Conservation (phyloP, 2,888 invertebrate species). For the Thereva nobilitata region DNA sequence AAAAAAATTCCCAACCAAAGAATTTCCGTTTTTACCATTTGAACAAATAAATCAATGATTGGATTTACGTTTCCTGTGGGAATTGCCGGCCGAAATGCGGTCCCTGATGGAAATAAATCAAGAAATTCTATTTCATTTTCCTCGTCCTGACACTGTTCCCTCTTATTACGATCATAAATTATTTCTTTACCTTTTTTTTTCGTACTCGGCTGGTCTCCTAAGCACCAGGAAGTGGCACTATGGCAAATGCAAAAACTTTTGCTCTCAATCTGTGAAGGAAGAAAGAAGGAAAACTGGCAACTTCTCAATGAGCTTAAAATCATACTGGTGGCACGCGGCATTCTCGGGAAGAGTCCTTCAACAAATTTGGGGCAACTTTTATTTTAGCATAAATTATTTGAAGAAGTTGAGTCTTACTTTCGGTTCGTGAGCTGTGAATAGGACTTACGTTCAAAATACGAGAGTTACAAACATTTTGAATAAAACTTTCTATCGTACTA, state of each 20-base stretch:
- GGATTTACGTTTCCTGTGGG: constrained; percentile 4
- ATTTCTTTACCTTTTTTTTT: not conserved
- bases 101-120: constrained; percentile 27
- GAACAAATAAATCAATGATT: constrained; percentile 23
- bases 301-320: constrained; percentile 16
- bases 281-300: not conserved
- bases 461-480: no score
- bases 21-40: not conserved
- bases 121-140: constrained; percentile 24
- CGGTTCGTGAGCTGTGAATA: no score
- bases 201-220: no score
- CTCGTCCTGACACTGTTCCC: constrained; percentile 11
- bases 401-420: no score
- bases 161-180: constrained; percentile 30
- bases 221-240: not conserved
- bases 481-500: no score
- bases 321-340: not conserved
- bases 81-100: not conserved
- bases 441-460: no score
- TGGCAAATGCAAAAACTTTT: constrained; percentile 11
- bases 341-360: no score
- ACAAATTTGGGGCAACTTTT: no score
- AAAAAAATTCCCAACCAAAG: not conserved
- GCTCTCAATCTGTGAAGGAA: not conserved
- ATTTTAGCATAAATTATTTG: no score